Conservation (phyloP, 1,140 invertebrate species). For the Propsilocerus akamusi region DNA sequence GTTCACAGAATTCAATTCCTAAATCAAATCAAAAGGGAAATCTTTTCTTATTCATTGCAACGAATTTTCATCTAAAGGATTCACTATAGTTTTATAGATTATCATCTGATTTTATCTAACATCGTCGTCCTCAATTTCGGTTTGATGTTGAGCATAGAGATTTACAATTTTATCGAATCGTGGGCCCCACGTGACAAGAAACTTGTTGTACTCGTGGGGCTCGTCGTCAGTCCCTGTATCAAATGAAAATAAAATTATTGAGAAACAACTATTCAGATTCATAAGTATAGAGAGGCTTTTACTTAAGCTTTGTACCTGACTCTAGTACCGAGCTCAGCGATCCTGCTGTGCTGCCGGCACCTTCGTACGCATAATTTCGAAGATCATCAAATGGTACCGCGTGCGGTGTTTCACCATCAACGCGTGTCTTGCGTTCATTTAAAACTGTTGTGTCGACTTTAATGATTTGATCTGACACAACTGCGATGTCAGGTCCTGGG, state of each 20-base stretch:
- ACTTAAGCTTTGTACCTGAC: conserved; percentile 2
- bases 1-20: neutral
- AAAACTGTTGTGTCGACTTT: conserved; percentile 30
- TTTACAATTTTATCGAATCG: conserved; percentile 39
- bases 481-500: neutral
- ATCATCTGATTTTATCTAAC: neutral
- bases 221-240: conserved; percentile 28
- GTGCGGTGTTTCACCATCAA: conserved; percentile 33
- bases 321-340: conserved; percentile 37
- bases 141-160: conserved; percentile 26
- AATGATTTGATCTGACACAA: conserved; percentile 27
- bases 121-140: neutral
- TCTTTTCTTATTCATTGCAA: no score
- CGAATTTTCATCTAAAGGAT: no score
- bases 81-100: no score
- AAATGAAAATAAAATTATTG: neutral
- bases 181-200: conserved; percentile 38
- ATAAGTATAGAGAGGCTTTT: neutral
- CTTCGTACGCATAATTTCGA: conserved; percentile 46
- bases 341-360: conserved; percentile 39
- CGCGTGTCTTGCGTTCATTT: conserved; percentile 35
- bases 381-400: conserved; percentile 45
- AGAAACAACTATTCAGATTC: conserved; percentile 7
- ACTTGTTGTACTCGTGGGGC: conserved; percentile 40
- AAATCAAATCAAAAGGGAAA: neutral